Base-by-base conservation (phyloP, 2,797 vertebrate genomes). In the Enteromius trimaculatus region DNA sequence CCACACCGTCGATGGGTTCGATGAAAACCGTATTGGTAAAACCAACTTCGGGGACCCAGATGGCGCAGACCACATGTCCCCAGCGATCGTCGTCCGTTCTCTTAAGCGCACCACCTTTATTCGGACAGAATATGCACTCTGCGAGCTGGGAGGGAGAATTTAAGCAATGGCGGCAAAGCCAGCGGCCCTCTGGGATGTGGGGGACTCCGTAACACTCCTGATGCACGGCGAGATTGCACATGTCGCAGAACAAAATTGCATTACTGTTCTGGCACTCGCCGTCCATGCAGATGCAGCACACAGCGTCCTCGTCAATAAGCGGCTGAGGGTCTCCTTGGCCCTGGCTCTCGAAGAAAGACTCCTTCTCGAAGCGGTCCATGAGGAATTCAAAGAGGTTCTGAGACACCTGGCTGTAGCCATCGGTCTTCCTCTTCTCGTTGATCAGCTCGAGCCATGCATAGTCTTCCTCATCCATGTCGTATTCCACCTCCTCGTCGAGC, bases 201-300 rank as follows among this genome's bases (percentile, higher is more conserved):
- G 97, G 98, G 89, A 99, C 98, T 1, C 98, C 98, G 1, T 99
- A 99, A 92, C 98, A 99, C 94, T 99, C 98, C 94, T 99, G 98
- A 93, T 99, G 98, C 87, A 99, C 98, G 0, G 97, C 97, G 75
- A 99, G 95, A 88, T 99, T 98, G 92, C 98, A 99, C 88, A 96
- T 92, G 93, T 99, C 98, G 3, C 98, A 99, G 91, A 99, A 99
- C 44, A 99, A 96, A 87, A 99, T 99, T 55, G 96, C 97, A 9
- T 99, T 99, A 89, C 97, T 99, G 93, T 99, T 97, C 37, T 98
- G 97, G 75, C 97, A 97, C 81, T 99, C 98, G 10, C 98, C 98
- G 17, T 99, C 98, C 97, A 98, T 99, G 94, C 98, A 99, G 88
- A 99, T 95, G 92, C 98, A 99, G 93, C 98, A 99, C 31, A 99